Base-by-base conservation (phyloP, 2,113 vertebrate genomes). In the Acanthisitta chloris region DNA sequence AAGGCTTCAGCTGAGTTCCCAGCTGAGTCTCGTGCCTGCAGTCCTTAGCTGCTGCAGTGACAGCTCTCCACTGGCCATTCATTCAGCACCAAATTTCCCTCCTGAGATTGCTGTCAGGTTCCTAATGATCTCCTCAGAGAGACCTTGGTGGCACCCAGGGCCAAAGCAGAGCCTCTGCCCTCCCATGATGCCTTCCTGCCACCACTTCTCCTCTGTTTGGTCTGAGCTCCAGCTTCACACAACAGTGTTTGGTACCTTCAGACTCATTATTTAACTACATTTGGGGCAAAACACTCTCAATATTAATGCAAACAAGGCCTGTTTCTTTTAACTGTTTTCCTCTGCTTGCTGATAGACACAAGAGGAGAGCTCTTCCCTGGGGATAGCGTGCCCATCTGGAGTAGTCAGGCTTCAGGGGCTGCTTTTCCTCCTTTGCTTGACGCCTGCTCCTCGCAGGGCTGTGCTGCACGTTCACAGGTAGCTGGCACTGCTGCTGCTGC, bases 291-390 rank as follows among this genome's bases (percentile, higher is more conserved):
- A 96, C 93, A 96, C 17, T 82, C 93, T 45, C 93, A 96, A 90
- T 91, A 95, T 96, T 93, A 96, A 95, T 94, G 92, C 93, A 96
- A 93, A 96, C 96, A 96, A 77, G 93, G 94, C 90, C 96, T 96
- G 94, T 92, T 95, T 96, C 90, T 95, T 94, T 93, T 92, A 96
- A 88, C 90, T 90, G 92, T 95, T 96, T 94, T 93, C 79, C 93
- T 92, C 72, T 90, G 82, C 93, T 96, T 96, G 82, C 88, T 95
- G 88, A 88, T 97, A 84, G 88, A 96, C 93, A 92, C 92, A 97
- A 95, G 91, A 88, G 92, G 62, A 95, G 90, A 90, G 59, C 46
- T 90, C 55, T 79, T 97, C 94, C 87, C 90, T 40, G 42, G 85
- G 87, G 95, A 95, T 42, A 73, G 93, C 34, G 62, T 88, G 84